A percentile compares a stretch with the other conserved stretches of the same genome.
Evolutionary conservation across 2,888 invertebrate genomes (phyloP).

Genomic region (Odontomyia ornata): DNA sequence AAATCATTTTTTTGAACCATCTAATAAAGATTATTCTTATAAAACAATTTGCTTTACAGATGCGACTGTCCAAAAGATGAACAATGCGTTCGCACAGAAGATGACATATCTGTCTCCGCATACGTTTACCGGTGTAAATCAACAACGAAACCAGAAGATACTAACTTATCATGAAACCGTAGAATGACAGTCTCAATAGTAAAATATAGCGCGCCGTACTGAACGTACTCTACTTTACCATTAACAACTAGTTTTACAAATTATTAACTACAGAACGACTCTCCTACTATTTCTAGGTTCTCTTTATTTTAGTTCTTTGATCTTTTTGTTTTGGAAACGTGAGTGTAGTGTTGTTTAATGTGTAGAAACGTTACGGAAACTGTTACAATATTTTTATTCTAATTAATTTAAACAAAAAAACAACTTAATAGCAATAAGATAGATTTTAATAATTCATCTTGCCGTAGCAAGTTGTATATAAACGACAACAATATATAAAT

Average conservation of each 20-base stretch:
- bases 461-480: neutral
- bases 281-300: neutral
- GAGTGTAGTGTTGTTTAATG: neutral
- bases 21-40: neutral
- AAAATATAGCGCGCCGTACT: conserved; percentile 10
- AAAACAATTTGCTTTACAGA: conserved; percentile 25
- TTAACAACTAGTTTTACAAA: conserved; percentile 31
- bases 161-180: conserved; percentile 13
- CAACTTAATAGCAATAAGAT: conserved; percentile 32
- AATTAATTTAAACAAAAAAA: conserved; percentile 4
- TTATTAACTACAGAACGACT: neutral
- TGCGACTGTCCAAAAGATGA: conserved; percentile 24
- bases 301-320: neutral
- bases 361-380: neutral
- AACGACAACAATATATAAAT: neutral
- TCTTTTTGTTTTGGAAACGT: neutral
- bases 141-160: neutral
- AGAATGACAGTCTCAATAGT: neutral
- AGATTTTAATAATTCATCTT: conserved; percentile 11
- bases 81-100: conserved; percentile 34
- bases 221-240: conserved; percentile 27
- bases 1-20: too few species aligned
- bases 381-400: neutral
- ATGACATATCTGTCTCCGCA: conserved; percentile 36
- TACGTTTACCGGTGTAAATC: conserved; percentile 39